Evolutionary conservation across 1,140 invertebrate species (phyloP).

Genomic region (Drosophila ananassae): DNA sequence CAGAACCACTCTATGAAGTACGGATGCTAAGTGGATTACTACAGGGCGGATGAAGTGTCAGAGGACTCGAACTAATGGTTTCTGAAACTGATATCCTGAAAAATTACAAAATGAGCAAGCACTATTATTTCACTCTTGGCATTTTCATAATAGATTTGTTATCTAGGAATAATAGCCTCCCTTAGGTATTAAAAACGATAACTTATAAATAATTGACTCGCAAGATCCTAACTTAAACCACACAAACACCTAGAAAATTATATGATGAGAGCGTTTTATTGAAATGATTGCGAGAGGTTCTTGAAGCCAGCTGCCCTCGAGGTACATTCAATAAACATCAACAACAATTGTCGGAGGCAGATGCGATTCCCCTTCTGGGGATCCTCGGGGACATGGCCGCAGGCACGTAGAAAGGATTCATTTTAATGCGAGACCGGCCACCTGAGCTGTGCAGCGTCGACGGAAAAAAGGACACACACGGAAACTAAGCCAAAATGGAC

Average conservation of each 20-base stretch:
- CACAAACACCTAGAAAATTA: not conserved
- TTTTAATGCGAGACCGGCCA: slow-evolving; percentile 55
- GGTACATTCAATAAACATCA: slow-evolving; percentile 58
- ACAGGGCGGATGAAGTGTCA: slow-evolving; percentile 28
- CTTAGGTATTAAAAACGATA: slow-evolving; percentile 1
- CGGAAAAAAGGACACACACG: slow-evolving; percentile 13
- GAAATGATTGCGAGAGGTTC: slow-evolving; percentile 18
- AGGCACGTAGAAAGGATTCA: slow-evolving; percentile 69
- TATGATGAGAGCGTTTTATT: not conserved
- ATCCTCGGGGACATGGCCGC: slow-evolving; percentile 30
- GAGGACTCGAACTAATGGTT: slow-evolving; percentile 12
- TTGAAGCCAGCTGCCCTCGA: slow-evolving; percentile 5
- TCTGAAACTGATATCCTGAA: slow-evolving; percentile 23
- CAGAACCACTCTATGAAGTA: slow-evolving; percentile 5
- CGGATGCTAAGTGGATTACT: slow-evolving; percentile 34
- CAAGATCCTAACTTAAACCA: not conserved
- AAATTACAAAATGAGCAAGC: slow-evolving; percentile 2
- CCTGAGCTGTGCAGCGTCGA: slow-evolving; percentile 20
- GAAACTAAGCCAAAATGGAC: slow-evolving; percentile 45
- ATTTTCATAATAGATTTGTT: too few species aligned
- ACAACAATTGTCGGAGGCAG: slow-evolving; percentile 40
- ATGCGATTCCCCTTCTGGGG: slow-evolving; percentile 14
- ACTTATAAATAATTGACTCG: not conserved
- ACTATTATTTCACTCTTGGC: too few species aligned
- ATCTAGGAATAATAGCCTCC: not conserved